Evolutionary conservation across 2,113 vertebrate genomes (phyloP).

Genomic region (Tachysurus fulvidraco): DNA sequence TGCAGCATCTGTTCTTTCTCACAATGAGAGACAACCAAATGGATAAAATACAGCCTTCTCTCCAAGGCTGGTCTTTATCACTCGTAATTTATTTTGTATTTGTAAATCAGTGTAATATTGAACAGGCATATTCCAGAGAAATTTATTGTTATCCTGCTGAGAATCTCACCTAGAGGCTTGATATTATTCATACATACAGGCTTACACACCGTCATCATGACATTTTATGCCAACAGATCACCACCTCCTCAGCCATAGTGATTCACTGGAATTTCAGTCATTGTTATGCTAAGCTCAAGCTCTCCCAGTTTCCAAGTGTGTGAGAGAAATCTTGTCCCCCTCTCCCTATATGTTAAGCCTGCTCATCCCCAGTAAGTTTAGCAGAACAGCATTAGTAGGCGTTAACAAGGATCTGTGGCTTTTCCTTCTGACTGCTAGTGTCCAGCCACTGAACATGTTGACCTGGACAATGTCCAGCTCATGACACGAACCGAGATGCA

Average conservation of each 20-base stretch:
- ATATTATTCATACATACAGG: slow-evolving; percentile 16
- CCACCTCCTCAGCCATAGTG: neutral
- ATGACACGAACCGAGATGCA: slow-evolving; percentile 13
- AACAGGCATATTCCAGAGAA: neutral
- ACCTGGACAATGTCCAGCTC: slow-evolving; percentile 3
- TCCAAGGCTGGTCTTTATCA: neutral
- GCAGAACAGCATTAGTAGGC: neutral
- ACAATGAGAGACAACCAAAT: neutral
- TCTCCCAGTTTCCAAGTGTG: neutral
- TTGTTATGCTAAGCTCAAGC: slow-evolving; percentile 30
- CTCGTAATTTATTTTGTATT: neutral
- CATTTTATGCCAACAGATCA: slow-evolving; percentile 34
- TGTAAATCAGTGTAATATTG: neutral
- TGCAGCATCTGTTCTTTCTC: neutral
- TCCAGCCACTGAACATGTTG: slow-evolving; percentile 28
- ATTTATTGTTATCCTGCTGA: neutral
- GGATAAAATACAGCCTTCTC: neutral
- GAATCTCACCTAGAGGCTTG: neutral
- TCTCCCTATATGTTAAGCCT: neutral
- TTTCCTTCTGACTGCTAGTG: neutral
- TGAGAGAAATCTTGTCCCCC: neutral
- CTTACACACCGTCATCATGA: slow-evolving; percentile 8
- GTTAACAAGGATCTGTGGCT: neutral
- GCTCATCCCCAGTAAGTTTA: neutral
- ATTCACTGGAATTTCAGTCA: slow-evolving; percentile 15